Evolutionary conservation across 1,140 invertebrate genomes (phyloP).

Genomic region (Cepaea nemoralis): DNA sequence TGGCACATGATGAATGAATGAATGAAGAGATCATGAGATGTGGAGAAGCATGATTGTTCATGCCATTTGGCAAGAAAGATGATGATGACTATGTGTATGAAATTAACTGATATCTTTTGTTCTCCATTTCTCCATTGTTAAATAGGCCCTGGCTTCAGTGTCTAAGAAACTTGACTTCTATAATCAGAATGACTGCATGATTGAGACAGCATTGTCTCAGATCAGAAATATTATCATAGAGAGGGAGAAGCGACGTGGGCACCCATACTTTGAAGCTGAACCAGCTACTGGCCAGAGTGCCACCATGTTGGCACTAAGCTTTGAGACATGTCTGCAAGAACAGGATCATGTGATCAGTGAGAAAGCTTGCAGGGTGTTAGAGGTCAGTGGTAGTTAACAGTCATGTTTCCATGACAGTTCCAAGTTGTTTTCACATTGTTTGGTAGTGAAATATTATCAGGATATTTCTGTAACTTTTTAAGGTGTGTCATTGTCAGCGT

Average conservation of each 20-base stretch:
- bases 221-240: conserved; percentile 53
- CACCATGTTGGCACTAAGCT: conserved; percentile 60
- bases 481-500: no score
- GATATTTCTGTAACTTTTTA: no score
- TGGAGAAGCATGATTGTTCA: no score
- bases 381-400: conserved; percentile 50
- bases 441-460: no score
- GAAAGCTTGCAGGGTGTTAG: conserved; percentile 50
- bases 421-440: no score
- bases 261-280: conserved; percentile 59
- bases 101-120: no score
- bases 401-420: no score
- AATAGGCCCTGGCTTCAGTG: conserved; percentile 53
- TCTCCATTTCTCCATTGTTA: no score
- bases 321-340: conserved; percentile 65
- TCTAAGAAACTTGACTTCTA: conserved; percentile 53
- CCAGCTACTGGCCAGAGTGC: conserved; percentile 55
- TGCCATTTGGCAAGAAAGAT: no score
- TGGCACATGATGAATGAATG: no score
- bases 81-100: no score
- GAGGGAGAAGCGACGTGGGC: conserved; percentile 55
- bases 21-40: no score
- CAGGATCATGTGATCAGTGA: conserved; percentile 51
- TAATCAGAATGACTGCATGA: conserved; percentile 52
- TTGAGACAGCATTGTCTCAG: conserved; percentile 53